Evolutionary conservation across 2,797 vertebrate species (phyloP).

Genomic region (Scolopax bukidnonensis): DNA sequence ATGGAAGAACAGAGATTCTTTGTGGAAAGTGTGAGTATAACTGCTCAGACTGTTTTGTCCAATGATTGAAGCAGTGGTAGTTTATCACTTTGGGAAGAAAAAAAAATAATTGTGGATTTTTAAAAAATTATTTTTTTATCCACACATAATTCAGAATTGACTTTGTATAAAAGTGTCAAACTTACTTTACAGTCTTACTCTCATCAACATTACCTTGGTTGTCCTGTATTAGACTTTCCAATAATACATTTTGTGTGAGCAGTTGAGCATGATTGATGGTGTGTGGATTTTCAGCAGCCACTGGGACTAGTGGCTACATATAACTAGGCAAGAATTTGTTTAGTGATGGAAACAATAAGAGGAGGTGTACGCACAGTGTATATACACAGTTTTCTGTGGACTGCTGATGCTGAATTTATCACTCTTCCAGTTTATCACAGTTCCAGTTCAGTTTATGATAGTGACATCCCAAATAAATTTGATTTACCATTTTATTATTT

Average conservation of each 20-base stretch:
- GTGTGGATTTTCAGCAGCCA: constrained; percentile 4
- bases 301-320: not conserved
- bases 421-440: not conserved
- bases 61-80: not conserved
- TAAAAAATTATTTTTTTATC: not conserved
- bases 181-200: constrained; percentile 14
- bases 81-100: not conserved
- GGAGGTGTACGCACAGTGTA: not conserved
- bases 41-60: not conserved
- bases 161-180: constrained; percentile 36
- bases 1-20: not conserved
- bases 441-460: not conserved
- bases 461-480: not conserved
- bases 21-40: not conserved
- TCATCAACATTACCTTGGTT: constrained; percentile 1
- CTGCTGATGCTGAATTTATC: not conserved
- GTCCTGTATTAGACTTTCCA: not conserved
- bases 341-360: not conserved
- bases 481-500: not conserved
- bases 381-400: not conserved
- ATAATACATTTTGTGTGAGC: not conserved
- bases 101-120: not conserved
- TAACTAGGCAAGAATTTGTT: not conserved
- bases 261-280: constrained; percentile 12
- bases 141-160: constrained; percentile 6